Percentiles rank a stretch among this genome's conserved stretches.
These are phyloP conservation scores for Meteorus colon DNA, from an alignment of 2,888 invertebrate genomes.

Conservation along the genomic window DNA sequence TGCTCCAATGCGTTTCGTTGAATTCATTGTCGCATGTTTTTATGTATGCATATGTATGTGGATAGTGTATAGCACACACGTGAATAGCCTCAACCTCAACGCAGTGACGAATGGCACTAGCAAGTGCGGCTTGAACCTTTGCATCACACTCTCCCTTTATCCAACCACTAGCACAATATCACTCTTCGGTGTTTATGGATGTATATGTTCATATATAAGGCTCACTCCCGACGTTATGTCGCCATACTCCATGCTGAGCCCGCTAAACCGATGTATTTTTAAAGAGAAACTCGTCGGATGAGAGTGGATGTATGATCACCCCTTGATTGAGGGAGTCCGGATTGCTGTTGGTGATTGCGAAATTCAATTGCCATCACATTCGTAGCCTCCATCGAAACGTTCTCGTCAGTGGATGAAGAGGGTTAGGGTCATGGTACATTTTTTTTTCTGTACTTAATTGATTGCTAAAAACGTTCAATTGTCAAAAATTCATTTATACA, in stretches of 20 bases:
- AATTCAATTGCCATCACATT: slow-evolving; percentile 20
- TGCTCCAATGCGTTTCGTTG: slow-evolving; percentile 10
- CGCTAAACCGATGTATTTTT: slow-evolving; percentile 34
- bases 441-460: neutral
- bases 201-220: neutral
- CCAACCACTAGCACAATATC: neutral
- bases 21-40: slow-evolving; percentile 22
- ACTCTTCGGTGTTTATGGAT: neutral
- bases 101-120: slow-evolving; percentile 54
- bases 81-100: slow-evolving; percentile 44
- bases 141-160: slow-evolving; percentile 17
- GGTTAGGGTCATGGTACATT: neutral
- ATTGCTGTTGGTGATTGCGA: slow-evolving; percentile 21
- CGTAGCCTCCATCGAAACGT: neutral
- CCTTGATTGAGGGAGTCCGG: slow-evolving; percentile 24
- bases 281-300: slow-evolving; percentile 23
- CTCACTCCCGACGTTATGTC: slow-evolving; percentile 13
- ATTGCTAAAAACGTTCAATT: neutral
- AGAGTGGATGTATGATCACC: slow-evolving; percentile 4
- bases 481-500: neutral
- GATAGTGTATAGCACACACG: neutral
- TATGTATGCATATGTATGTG: neutral
- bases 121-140: slow-evolving; percentile 52
- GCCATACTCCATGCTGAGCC: slow-evolving; percentile 8
- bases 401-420: neutral